Conservation (phyloP, 2,797 vertebrate species). For the Limnodromus scolopaceus region DNA sequence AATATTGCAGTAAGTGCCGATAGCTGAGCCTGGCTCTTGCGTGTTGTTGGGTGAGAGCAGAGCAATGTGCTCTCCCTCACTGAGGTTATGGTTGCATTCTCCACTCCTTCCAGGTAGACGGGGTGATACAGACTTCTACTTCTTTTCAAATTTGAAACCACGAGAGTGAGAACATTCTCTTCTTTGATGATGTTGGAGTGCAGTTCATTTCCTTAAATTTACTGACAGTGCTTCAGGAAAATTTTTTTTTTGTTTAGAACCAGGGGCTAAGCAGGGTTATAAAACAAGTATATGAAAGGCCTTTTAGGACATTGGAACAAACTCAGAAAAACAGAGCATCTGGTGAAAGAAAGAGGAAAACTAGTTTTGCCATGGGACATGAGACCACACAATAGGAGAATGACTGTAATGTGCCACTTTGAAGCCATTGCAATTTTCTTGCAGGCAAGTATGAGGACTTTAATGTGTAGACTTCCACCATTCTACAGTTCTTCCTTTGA, state of each 20-base stretch:
- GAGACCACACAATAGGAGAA: neutral
- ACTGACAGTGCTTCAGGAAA: neutral
- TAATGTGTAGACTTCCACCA: neutral
- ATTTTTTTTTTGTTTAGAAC: neutral
- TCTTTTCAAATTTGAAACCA: neutral
- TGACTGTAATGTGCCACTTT: neutral
- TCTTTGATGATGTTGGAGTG: neutral
- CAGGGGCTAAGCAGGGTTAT: neutral
- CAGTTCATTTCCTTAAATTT: neutral
- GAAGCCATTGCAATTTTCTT: neutral
- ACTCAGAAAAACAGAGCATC: neutral
- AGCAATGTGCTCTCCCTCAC: neutral
- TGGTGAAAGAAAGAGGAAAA: neutral
- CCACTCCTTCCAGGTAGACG: neutral
- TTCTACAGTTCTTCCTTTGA: neutral
- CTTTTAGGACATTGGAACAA: neutral
- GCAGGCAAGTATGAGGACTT: neutral
- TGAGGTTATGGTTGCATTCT: neutral
- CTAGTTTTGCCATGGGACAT: neutral
- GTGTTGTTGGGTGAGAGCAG: neutral
- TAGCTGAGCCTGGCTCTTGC: neutral
- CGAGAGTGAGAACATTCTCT: neutral
- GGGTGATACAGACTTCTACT: neutral
- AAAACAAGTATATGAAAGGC: neutral
- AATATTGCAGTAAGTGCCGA: neutral